phyloP scores from a whole-genome alignment of 2,888 invertebrate genomes.

The Diarsia mendica region DNA sequence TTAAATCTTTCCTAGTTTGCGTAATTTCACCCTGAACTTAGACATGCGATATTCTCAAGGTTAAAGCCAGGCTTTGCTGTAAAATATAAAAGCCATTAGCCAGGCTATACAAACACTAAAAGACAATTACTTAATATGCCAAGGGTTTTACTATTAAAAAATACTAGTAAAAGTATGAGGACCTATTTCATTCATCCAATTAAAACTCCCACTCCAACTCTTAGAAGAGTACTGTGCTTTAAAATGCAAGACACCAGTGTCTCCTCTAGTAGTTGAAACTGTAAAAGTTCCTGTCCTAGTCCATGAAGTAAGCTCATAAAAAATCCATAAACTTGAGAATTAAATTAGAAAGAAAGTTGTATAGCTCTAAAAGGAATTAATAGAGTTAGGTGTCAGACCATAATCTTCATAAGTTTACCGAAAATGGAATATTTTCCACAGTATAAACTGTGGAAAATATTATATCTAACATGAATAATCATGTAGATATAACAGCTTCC shows the following conservation, averaged over 20 bases:
- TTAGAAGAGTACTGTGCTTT: conserved; percentile 10
- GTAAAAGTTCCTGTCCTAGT: conserved; percentile 1
- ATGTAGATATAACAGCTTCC: not conserved
- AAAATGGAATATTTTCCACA: conserved; percentile 3
- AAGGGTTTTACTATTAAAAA: not conserved
- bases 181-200: not conserved
- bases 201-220: not conserved
- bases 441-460: too few relatives aligned
- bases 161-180: not conserved
- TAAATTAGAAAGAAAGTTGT: not conserved
- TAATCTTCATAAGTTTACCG: not conserved
- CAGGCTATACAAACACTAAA: not conserved
- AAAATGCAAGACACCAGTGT: not conserved
- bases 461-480: not conserved
- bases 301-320: not conserved
- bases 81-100: not conserved
- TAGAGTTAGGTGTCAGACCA: not conserved
- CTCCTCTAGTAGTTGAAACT: not conserved
- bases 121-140: not conserved
- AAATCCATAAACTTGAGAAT: not conserved
- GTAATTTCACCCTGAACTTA: not conserved
- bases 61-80: not conserved
- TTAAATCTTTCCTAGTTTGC: not conserved
- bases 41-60: not conserved
- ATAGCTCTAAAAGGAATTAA: not conserved